phyloP scores from a whole-genome alignment of 2,888 invertebrate species.

The Cephalotes varians region DNA sequence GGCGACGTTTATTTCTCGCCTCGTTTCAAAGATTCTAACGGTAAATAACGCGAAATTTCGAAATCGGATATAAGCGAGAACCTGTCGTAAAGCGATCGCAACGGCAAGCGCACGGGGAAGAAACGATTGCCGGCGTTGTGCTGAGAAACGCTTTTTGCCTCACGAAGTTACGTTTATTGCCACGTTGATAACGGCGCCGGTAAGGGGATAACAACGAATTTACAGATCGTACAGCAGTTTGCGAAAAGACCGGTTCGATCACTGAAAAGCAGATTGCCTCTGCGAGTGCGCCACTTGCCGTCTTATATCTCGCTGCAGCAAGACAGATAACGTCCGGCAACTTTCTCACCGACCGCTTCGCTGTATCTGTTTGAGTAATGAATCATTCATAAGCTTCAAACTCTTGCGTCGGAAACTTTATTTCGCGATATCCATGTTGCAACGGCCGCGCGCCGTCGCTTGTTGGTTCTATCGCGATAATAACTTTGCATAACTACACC shows the following conservation, averaged over 20 bases:
- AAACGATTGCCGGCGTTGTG: neutral
- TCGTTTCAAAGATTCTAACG: constrained; percentile 35
- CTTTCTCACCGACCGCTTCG: constrained; percentile 47
- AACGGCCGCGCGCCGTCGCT: constrained; percentile 42
- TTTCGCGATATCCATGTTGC: constrained; percentile 49
- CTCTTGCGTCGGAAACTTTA: constrained; percentile 57
- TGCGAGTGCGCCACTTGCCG: constrained; percentile 12
- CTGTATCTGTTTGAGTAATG: constrained; percentile 56
- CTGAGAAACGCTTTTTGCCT: constrained; percentile 30
- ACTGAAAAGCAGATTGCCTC: constrained; percentile 35
- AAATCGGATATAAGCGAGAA: constrained; percentile 24
- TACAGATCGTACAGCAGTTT: constrained; percentile 25
- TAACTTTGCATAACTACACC: constrained; percentile 48
- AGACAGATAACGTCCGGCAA: constrained; percentile 52
- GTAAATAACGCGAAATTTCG: constrained; percentile 42
- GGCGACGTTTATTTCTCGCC: constrained; percentile 39
- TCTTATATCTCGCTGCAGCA: constrained; percentile 44
- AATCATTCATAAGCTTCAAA: constrained; percentile 57
- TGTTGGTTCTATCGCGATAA: constrained; percentile 55
- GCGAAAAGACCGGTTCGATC: constrained; percentile 41
- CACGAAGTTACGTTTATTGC: constrained; percentile 49
- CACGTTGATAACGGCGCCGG: constrained; percentile 28
- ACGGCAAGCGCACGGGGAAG: neutral
- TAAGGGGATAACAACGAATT: constrained; percentile 53
- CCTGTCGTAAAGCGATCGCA: constrained; percentile 38